Percentiles rank a stretch among this genome's conserved stretches.
Evolutionary conservation across 2,113 vertebrate species (phyloP).

Genomic region (Oplegnathus fasciatus): DNA sequence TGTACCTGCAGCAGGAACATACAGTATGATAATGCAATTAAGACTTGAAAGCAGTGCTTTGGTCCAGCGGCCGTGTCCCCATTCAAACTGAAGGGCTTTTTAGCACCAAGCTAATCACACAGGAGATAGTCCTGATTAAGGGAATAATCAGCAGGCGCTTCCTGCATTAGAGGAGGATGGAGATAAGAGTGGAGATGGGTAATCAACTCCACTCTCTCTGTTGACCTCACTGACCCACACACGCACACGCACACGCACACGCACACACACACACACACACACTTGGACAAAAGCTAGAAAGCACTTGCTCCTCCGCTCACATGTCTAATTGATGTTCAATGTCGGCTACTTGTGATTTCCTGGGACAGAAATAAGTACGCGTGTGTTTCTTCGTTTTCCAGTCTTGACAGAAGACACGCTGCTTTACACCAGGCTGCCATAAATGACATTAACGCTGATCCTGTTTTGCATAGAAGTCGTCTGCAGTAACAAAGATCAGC

Average conservation of each 20-base stretch:
- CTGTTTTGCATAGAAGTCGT: background rate
- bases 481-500: background rate
- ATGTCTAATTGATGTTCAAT: background rate
- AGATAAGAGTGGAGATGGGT: slow-evolving; percentile 43
- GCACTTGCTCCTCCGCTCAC: background rate
- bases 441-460: background rate
- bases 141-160: slow-evolving; percentile 62
- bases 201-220: slow-evolving; percentile 53
- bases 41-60: background rate
- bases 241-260: background rate
- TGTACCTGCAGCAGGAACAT: background rate
- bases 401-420: too few species aligned
- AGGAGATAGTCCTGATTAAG: slow-evolving; percentile 58
- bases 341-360: background rate
- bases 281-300: too few species aligned
- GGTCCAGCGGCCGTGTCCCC: background rate
- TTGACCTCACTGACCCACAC: slow-evolving; percentile 26
- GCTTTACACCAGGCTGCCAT: background rate
- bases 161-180: slow-evolving; percentile 50
- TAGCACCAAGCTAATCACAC: slow-evolving; percentile 65
- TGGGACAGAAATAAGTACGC: background rate
- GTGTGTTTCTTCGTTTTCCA: too few species aligned
- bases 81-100: slow-evolving; percentile 31
- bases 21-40: slow-evolving; percentile 63
- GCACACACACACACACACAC: background rate